Evolutionary conservation across 1,140 invertebrate species (phyloP).

Genomic region (Hyles vespertilio): DNA sequence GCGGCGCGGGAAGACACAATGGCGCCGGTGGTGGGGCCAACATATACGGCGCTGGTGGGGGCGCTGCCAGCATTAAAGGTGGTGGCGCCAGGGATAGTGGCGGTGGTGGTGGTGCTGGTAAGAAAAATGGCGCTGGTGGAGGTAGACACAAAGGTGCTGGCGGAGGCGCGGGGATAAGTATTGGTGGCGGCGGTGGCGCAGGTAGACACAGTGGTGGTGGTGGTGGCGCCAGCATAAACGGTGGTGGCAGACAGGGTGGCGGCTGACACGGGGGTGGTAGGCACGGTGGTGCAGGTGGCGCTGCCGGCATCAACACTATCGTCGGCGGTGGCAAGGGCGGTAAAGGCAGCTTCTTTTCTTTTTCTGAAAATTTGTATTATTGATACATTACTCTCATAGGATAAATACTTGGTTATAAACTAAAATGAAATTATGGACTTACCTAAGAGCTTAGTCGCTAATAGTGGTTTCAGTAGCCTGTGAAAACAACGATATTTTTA

Average conservation of each 20-base stretch:
- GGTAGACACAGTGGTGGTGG: conserved; percentile 11
- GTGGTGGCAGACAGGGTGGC: conserved; percentile 19
- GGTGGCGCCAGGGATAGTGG: conserved; percentile 10
- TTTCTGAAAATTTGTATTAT: conserved; percentile 35
- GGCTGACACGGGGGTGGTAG: conserved; percentile 21
- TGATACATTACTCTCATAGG: too few species aligned
- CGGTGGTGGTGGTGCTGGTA: conserved; percentile 21
- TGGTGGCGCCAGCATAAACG: conserved; percentile 19
- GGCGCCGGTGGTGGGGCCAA: conserved; percentile 23
- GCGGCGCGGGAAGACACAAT: conserved; percentile 22
- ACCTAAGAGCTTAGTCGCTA: conserved; percentile 42
- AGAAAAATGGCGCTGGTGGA: conserved; percentile 16
- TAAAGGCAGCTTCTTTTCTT: conserved; percentile 29
- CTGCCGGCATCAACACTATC: conserved; percentile 45
- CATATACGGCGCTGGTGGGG: conserved; percentile 21
- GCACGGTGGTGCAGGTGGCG: conserved; percentile 20
- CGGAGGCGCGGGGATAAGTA: conserved; percentile 10
- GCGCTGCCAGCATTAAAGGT: conserved; percentile 18
- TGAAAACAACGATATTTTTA: conserved; percentile 22
- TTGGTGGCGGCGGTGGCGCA: conserved; percentile 17
- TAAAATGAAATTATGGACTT: conserved; percentile 11
- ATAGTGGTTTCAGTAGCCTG: conserved; percentile 57
- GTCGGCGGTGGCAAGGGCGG: conserved; percentile 43
- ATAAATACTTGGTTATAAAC: too few species aligned
- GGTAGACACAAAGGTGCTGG: conserved; percentile 19